Percentiles rank a stretch among this genome's conserved stretches.
phyloP scores from a whole-genome alignment of 2,888 invertebrate genomes.

The Patella ulyssiponensis region DNA sequence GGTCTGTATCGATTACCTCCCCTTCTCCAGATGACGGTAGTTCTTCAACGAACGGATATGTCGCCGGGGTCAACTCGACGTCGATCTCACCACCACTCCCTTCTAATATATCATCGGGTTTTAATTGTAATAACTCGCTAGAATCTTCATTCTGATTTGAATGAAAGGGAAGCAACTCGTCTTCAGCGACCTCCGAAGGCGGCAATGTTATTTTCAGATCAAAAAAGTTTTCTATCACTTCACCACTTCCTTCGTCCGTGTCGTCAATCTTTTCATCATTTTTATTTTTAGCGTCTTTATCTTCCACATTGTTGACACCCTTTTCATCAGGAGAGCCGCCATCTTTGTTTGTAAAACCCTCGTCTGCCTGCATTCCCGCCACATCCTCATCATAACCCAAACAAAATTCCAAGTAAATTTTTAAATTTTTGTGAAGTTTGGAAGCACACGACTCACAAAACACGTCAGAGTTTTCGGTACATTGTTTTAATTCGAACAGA shows the following conservation, averaged over 20 bases:
- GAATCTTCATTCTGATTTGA: neutral
- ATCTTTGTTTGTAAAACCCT: neutral
- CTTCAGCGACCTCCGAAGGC: neutral
- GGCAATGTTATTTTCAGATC: neutral
- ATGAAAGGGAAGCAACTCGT: slow-evolving; percentile 10
- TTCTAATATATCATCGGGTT: slow-evolving; percentile 4
- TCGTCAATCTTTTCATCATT: neutral
- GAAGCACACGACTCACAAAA: slow-evolving; percentile 20
- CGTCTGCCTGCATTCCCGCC: neutral
- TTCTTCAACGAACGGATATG: neutral
- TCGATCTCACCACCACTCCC: slow-evolving; percentile 10
- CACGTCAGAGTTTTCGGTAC: slow-evolving; percentile 14
- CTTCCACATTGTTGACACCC: slow-evolving; percentile 7
- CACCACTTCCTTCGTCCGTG: neutral
- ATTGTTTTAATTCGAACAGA: slow-evolving; percentile 13
- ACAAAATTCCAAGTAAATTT: slow-evolving; percentile 14
- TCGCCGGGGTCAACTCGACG: neutral
- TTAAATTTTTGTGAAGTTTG: neutral
- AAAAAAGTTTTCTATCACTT: neutral
- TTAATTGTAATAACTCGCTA: neutral
- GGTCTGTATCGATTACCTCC: neutral
- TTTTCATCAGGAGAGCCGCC: neutral
- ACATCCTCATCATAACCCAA: slow-evolving; percentile 8
- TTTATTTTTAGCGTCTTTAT: neutral
- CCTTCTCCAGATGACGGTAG: slow-evolving; percentile 19